Evolutionary conservation across 2,888 invertebrate species (phyloP).

Genomic region (Eurytoma adleriae): DNA sequence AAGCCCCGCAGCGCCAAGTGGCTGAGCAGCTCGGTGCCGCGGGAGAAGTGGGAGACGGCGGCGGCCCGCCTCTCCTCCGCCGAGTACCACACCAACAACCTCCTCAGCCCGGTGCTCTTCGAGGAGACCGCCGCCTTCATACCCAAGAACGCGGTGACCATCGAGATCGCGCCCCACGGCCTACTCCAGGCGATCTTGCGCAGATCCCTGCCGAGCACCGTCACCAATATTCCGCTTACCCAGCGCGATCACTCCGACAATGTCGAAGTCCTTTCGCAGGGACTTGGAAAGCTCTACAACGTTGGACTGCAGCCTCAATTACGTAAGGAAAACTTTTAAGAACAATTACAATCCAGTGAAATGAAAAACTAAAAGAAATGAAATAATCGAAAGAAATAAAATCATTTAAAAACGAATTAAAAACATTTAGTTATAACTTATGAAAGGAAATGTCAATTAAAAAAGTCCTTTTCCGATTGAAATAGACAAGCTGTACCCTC

Average conservation of each 20-base stretch:
- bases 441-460: not conserved
- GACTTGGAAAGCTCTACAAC: conserved; percentile 85
- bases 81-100: conserved; percentile 92
- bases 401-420: not conserved
- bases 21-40: conserved; percentile 90
- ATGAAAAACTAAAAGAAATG: not conserved
- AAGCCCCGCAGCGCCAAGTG: conserved; percentile 85
- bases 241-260: conserved; percentile 84
- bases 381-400: no score
- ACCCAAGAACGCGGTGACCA: conserved; percentile 88
- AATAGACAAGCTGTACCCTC: conserved; percentile 79
- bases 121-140: conserved; percentile 89
- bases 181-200: conserved; percentile 91
- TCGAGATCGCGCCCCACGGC: conserved; percentile 94
- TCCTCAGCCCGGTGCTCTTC: conserved; percentile 83
- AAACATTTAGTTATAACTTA: not conserved
- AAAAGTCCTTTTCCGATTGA: not conserved
- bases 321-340: conserved; percentile 7
- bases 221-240: conserved; percentile 86
- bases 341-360: not conserved
- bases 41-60: conserved; percentile 83
- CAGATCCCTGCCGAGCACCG: conserved; percentile 83
- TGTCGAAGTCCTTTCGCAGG: conserved; percentile 79
- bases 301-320: conserved; percentile 86
- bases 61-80: conserved; percentile 83